These are phyloP conservation scores for Distichodus sexfasciatus DNA, from an alignment of 2,797 vertebrate genomes.

Conservation along the genomic window DNA sequence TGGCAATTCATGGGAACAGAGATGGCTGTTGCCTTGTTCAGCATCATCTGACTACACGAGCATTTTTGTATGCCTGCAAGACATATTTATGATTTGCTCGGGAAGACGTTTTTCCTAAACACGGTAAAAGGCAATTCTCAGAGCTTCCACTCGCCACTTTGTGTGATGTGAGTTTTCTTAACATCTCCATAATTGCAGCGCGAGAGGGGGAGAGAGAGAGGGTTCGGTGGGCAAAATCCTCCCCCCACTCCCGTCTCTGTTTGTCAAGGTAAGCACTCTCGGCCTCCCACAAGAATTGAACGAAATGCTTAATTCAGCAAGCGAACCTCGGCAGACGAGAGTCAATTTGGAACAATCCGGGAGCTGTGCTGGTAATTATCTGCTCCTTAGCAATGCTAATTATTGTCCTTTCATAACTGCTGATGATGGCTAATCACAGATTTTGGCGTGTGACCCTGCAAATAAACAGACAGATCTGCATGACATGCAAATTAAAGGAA, in stretches of 20 bases:
- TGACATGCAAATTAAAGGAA: conserved; percentile 1
- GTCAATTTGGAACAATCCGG: conserved; percentile 43
- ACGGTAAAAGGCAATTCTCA: not conserved
- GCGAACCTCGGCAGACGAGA: conserved; percentile 34
- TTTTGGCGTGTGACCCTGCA: conserved; percentile 1
- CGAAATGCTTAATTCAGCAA: conserved; percentile 49
- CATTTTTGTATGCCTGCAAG: not conserved
- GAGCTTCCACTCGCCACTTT: not conserved
- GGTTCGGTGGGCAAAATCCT: not conserved
- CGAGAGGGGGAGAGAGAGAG: not conserved
- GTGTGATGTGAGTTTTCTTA: conserved; percentile 19
- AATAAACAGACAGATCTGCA: conserved; percentile 29
- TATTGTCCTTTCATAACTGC: conserved; percentile 56
- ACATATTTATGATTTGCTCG: too few relatives aligned
- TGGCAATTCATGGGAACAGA: not conserved
- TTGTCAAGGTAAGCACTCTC: conserved; percentile 47
- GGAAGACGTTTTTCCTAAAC: not conserved
- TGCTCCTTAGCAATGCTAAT: conserved; percentile 56
- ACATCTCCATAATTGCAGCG: conserved; percentile 22
- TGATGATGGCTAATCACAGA: conserved; percentile 47
- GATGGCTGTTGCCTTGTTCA: not conserved
- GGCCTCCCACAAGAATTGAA: conserved; percentile 37
- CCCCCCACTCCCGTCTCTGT: conserved; percentile 21
- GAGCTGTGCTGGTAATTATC: conserved; percentile 40
- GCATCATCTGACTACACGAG: not conserved